phyloP scores from a whole-genome alignment of 2,888 invertebrate species.

The Folsomia candida region DNA sequence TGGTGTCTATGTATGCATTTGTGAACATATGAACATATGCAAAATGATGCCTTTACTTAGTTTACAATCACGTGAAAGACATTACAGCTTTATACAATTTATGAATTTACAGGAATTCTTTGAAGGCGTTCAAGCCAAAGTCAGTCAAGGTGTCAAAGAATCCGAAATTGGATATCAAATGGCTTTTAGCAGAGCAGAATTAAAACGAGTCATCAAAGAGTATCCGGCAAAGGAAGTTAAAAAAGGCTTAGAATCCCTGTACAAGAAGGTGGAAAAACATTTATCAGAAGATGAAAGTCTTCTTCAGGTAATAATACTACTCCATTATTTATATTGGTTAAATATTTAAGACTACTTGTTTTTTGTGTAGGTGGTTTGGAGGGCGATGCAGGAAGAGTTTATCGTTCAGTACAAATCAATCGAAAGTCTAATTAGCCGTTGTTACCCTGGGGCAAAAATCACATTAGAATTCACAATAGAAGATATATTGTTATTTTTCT shows the following conservation, averaged over 20 bases:
- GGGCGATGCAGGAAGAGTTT: constrained; percentile 99
- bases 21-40: not conserved
- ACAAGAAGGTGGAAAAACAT: constrained; percentile 96
- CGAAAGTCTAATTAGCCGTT: constrained; percentile 87
- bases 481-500: constrained; percentile 93
- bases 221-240: constrained; percentile 93
- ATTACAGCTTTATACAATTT: constrained; percentile 10
- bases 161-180: constrained; percentile 97
- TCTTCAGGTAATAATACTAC: constrained; percentile 62
- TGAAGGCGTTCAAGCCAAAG: constrained; percentile 91
- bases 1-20: not conserved
- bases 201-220: constrained; percentile 88
- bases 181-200: constrained; percentile 94
- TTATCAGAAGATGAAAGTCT: constrained; percentile 90
- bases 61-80: not conserved
- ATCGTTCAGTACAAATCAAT: constrained; percentile 91
- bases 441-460: constrained; percentile 94
- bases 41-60: not conserved
- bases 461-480: constrained; percentile 90
- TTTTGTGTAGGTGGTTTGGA: constrained; percentile 83
- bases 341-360: not conserved
- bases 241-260: constrained; percentile 85
- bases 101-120: constrained; percentile 75
- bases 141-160: constrained; percentile 89
- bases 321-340: not conserved